Conservation (phyloP, 2,888 invertebrate species). For the Junonia oenone region DNA sequence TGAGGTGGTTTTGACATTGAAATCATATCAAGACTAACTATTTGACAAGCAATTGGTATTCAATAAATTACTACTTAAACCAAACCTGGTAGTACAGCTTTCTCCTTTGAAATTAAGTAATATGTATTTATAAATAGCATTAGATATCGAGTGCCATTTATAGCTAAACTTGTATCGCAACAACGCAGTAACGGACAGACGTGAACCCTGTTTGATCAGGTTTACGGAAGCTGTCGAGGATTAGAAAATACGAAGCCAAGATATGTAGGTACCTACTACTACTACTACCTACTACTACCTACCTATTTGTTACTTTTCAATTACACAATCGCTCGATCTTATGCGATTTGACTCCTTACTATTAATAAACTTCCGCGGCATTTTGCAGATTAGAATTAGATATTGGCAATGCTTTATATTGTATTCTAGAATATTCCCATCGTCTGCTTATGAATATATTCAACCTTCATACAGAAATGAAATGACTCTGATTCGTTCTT, state of each 20-base stretch:
- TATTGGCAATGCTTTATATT: constrained; percentile 25
- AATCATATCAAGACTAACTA: too few relatives aligned
- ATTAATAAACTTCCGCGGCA: constrained; percentile 17
- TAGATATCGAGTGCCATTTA: background rate
- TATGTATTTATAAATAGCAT: background rate
- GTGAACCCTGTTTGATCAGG: background rate
- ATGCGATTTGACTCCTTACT: constrained; percentile 9
- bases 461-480: constrained; percentile 10
- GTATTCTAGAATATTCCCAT: constrained; percentile 20
- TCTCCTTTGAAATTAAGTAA: background rate
- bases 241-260: constrained; percentile 1
- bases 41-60: too few relatives aligned
- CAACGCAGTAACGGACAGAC: background rate
- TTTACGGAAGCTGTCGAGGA: constrained; percentile 6
- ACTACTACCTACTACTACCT: too few relatives aligned
- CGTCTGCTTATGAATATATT: constrained; percentile 7
- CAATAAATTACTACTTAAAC: background rate
- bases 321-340: constrained; percentile 5
- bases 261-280: too few relatives aligned
- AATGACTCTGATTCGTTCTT: too few relatives aligned
- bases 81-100: background rate
- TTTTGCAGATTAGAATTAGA: constrained; percentile 20
- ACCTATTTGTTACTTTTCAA: constrained; percentile 5
- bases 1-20: too few relatives aligned
- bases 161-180: background rate